These are phyloP conservation scores for Betta splendens DNA, from an alignment of 2,797 vertebrate genomes.

Conservation along the genomic window DNA sequence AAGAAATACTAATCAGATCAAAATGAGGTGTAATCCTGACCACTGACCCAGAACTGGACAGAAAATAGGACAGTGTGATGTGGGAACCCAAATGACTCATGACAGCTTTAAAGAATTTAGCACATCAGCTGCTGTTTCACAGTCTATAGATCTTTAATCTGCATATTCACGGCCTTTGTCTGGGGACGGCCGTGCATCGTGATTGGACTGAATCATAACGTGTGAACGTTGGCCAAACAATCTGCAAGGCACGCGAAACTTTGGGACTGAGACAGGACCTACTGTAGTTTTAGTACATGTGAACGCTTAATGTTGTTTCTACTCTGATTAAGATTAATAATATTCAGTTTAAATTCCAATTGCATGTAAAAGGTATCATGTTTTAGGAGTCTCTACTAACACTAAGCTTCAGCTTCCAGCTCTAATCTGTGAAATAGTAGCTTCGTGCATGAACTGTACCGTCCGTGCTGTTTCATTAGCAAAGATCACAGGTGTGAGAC, in stretches of 20 bases:
- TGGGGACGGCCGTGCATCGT: background rate
- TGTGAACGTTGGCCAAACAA: slow-evolving; percentile 1
- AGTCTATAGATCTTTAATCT: slow-evolving; percentile 28
- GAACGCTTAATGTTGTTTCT: no score
- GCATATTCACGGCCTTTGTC: slow-evolving; percentile 41
- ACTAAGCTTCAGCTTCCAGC: no score
- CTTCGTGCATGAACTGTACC: no score
- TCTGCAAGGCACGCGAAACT: no score
- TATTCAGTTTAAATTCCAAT: no score
- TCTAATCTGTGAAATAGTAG: no score
- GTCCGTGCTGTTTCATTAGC: no score
- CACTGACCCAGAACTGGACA: slow-evolving; percentile 74
- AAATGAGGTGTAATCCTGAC: slow-evolving; percentile 60
- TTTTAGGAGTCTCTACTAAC: no score
- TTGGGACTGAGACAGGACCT: slow-evolving; percentile 16
- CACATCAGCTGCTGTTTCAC: slow-evolving; percentile 53
- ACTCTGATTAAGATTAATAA: no score
- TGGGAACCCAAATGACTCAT: slow-evolving; percentile 57
- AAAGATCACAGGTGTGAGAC: no score
- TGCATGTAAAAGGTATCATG: no score
- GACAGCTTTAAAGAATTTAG: slow-evolving; percentile 62
- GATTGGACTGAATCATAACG: slow-evolving; percentile 19
- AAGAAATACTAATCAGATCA: slow-evolving; percentile 45
- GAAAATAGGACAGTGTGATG: slow-evolving; percentile 68
- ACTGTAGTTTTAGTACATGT: no score